A percentile compares a stretch with the other conserved stretches of the same genome.
Conservation (phyloP, 2,888 invertebrate species). For the Abscondita cerata region DNA sequence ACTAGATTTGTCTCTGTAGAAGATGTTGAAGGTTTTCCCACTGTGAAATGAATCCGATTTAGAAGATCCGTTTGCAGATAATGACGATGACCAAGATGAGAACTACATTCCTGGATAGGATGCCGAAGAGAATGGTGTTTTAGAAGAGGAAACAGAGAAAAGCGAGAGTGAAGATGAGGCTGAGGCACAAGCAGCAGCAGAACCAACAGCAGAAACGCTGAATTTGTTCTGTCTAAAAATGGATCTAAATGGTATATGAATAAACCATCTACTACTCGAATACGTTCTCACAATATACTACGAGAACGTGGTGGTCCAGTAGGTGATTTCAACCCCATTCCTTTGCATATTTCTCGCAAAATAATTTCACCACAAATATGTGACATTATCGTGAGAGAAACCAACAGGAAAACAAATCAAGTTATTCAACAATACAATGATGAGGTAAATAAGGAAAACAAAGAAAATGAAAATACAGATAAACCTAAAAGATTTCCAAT, state of each 20-base stretch:
- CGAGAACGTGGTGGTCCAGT: neutral
- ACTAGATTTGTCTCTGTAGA: neutral
- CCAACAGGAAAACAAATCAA: neutral
- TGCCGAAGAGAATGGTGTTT: neutral
- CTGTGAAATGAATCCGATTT: no score
- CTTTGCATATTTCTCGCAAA: no score
- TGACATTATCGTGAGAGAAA: neutral
- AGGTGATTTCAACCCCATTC: neutral
- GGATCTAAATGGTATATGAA: neutral
- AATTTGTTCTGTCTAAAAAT: conserved; percentile 2
- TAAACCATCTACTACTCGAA: neutral
- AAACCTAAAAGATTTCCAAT: no score
- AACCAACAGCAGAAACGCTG: neutral
- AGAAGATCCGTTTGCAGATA: neutral
- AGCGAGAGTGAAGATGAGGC: neutral
- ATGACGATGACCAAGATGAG: neutral
- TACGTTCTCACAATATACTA: neutral
- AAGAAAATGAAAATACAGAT: no score
- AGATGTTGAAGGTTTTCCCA: no score
- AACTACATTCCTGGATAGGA: neutral
- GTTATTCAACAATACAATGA: neutral
- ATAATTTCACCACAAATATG: neutral
- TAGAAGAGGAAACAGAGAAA: neutral
- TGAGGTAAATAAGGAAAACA: neutral
- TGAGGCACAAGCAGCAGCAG: neutral